phyloP scores from a whole-genome alignment of 2,113 vertebrate species.

The Glareola pratincola region DNA sequence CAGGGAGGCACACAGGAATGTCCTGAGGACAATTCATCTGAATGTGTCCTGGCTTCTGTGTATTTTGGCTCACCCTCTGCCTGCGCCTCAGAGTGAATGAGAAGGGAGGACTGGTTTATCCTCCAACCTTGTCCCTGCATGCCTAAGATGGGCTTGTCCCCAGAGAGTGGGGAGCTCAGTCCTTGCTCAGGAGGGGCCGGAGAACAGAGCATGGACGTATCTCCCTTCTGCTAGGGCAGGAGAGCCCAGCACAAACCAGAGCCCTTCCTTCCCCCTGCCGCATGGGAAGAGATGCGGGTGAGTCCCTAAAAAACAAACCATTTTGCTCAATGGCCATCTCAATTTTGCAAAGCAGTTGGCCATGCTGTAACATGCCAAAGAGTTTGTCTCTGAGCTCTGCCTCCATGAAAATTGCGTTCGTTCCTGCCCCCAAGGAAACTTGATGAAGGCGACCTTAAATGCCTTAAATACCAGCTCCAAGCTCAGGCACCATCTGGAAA shows the following conservation, averaged over 20 bases:
- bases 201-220: fast-evolving
- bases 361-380: neutral
- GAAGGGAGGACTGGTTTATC: neutral
- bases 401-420: fast-evolving
- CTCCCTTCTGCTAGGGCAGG: neutral
- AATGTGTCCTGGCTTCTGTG: neutral
- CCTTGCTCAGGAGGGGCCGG: neutral
- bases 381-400: neutral
- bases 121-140: neutral
- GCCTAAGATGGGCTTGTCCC: neutral
- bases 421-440: neutral
- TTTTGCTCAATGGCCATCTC: neutral
- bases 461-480: constrained; percentile 3
- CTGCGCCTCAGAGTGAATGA: neutral
- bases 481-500: constrained; percentile 54
- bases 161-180: neutral
- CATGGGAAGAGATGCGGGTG: fast-evolving
- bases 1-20: neutral
- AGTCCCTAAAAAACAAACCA: neutral
- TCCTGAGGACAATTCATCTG: neutral
- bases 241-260: neutral
- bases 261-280: fast-evolving
- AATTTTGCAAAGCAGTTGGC: neutral
- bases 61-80: neutral
- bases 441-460: neutral